These are phyloP conservation scores for Megalurothrips usitatus DNA, from an alignment of 2,888 invertebrate genomes.

Conservation along the genomic window DNA sequence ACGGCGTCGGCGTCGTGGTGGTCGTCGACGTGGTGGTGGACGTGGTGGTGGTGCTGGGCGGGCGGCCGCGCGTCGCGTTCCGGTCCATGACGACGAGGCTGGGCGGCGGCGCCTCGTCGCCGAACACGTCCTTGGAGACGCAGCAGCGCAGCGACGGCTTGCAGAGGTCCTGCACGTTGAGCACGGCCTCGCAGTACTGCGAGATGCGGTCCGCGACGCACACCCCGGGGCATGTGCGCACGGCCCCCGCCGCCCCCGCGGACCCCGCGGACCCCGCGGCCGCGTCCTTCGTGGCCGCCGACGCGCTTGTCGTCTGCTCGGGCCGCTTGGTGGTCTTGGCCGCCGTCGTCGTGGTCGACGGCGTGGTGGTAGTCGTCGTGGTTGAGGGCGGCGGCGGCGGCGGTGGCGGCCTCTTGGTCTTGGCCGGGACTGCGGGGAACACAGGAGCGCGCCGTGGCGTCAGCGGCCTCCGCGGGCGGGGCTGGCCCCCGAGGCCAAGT, in stretches of 20 bases:
- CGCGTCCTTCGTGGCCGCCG: constrained; percentile 29
- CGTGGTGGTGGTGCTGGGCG: constrained; percentile 46
- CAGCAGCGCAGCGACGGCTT: constrained; percentile 74
- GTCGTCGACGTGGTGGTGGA: constrained; percentile 44
- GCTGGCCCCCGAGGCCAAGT: too few species aligned
- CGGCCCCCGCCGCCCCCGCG: constrained; percentile 33
- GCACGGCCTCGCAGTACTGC: constrained; percentile 80
- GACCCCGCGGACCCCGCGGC: too few species aligned
- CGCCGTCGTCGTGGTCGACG: constrained; percentile 33
- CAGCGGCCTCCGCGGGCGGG: too few species aligned
- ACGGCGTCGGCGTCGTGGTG: constrained; percentile 28
- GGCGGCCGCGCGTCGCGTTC: constrained; percentile 41
- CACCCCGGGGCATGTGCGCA: constrained; percentile 65
- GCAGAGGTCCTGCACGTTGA: constrained; percentile 68
- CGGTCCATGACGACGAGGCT: constrained; percentile 69
- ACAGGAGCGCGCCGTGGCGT: too few species aligned
- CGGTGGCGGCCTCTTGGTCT: constrained; percentile 21
- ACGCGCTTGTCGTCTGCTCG: constrained; percentile 38
- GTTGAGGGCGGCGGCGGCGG: constrained; percentile 31
- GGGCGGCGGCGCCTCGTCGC: constrained; percentile 60
- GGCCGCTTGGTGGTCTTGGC: constrained; percentile 39
- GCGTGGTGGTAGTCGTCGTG: constrained; percentile 34
- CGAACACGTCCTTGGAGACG: constrained; percentile 69
- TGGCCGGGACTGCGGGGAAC: background rate
- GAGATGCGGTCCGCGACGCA: constrained; percentile 78